Evolutionary conservation across 92 coral and sea anemone species (phyloP), one percentile per base, ranked within the genome.

Genomic region (Virgularia gustaviana): DNA sequence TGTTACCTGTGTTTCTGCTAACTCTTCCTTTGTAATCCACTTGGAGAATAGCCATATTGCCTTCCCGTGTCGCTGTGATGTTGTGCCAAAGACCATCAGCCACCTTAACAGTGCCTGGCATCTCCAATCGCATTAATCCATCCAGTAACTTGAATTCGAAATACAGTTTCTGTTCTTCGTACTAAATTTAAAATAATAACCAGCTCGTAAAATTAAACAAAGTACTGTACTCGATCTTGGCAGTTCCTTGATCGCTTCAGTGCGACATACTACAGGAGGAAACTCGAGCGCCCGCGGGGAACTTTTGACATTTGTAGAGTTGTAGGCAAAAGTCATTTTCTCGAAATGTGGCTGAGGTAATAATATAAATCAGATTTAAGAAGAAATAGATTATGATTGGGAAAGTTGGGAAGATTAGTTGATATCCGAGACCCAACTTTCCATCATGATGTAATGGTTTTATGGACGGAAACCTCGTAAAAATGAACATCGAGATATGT

Each of bases 21-120:
- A 75, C 88, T 65, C 86, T 87, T 1, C 91, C 96, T 22, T 77
- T 70, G 47, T 84, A 60, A 43, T 90, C 99, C 2, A 94, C 75
- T 52, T 94, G 96, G 28, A 90, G 63, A 12, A 84, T 78, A 47
- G 90, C 96, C 12, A 56, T 29, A 57, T 90, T 85, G 12, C 99
- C 99, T 34, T 82, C 75, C 12, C 99, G 78, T 53, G 77, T 80
- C 24, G 87, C 77, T n/a, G 54, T 71, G 49, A 94, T 49, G 9
- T 85, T 83, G 79, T 94, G 99, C 61, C 84, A 70, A 56, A 72
- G 73, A 52, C 86, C 84, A 49, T 85, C 90, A 4, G 90, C 88
- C 2, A 94, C 67, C 47, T 94, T 47, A 0, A 54, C 75, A 6
- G 31, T 15, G 12, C 59, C 44, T 15, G 42, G 44, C 75, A 68